A percentile compares a stretch with the other conserved stretches of the same genome.
These are phyloP conservation scores for Masticophis lateralis DNA, from an alignment of 2,797 vertebrate species.

Conservation along the genomic window DNA sequence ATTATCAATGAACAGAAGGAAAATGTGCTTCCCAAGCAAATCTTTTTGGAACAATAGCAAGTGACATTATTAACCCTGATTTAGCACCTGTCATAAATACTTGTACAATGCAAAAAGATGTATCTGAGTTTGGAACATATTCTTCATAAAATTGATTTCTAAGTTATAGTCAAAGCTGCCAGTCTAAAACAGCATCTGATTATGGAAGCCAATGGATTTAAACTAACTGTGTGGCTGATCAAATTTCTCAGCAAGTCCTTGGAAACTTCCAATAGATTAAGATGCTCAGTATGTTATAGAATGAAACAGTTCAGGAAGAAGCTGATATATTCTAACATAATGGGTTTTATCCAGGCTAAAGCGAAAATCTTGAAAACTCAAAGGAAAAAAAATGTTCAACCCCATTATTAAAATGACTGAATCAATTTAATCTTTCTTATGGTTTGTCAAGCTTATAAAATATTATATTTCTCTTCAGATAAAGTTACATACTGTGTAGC, in stretches of 20 bases:
- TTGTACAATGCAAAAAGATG: not conserved
- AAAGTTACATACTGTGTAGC: slow-evolving; percentile 77
- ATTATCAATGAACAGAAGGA: not conserved
- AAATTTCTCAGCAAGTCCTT: not conserved
- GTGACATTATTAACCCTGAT: not conserved
- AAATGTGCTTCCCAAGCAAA: not conserved
- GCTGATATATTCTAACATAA: slow-evolving; percentile 38
- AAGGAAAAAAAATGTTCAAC: slow-evolving; percentile 50
- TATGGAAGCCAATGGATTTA: not conserved
- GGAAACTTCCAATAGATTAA: not conserved
- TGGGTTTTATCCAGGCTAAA: slow-evolving; percentile 48
- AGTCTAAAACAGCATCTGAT: not conserved
- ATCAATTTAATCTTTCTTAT: slow-evolving; percentile 68
- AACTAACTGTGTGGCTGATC: fast-evolving
- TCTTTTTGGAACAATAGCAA: not conserved
- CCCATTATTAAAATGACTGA: slow-evolving; percentile 68
- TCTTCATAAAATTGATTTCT: not conserved
- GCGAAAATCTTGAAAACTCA: slow-evolving; percentile 53
- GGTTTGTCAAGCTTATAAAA: slow-evolving; percentile 81
- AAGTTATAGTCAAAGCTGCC: fast-evolving
- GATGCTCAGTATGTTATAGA: slow-evolving; percentile 8
- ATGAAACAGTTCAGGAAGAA: slow-evolving; percentile 41
- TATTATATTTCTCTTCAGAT: slow-evolving; percentile 79
- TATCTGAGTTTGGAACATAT: not conserved
- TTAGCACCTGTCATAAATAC: not conserved